Evolutionary conservation across 2,888 invertebrate species (phyloP).

Genomic region (Himalopsyche japonica): DNA sequence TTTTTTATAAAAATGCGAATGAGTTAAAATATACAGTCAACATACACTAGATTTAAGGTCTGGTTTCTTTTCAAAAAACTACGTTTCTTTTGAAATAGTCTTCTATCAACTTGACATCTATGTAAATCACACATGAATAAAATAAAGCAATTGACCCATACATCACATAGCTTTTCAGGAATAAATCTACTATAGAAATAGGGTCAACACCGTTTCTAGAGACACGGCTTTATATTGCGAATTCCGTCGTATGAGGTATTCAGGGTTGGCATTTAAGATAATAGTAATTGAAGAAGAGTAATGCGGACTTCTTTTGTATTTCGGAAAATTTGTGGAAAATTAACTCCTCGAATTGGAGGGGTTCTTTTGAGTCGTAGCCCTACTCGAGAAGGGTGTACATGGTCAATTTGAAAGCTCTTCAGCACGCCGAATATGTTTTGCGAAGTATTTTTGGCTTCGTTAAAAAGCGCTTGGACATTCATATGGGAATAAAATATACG

Average conservation of each 20-base stretch:
- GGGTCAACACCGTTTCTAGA: not conserved
- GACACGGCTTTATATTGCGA: not conserved
- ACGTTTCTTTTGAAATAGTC: too few relatives aligned
- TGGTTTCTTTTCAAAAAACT: too few relatives aligned
- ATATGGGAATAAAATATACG: not conserved
- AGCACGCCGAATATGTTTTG: not conserved
- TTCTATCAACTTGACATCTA: too few relatives aligned
- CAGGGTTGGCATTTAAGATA: not conserved
- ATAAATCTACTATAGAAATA: not conserved
- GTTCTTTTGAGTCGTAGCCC: not conserved
- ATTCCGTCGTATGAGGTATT: not conserved
- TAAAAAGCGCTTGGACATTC: not conserved
- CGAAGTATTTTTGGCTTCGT: not conserved
- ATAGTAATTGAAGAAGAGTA: not conserved
- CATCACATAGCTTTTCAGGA: not conserved
- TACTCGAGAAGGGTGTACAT: not conserved
- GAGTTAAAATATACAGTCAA: too few relatives aligned
- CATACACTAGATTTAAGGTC: too few relatives aligned
- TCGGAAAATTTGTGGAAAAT: not conserved
- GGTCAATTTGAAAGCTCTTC: not conserved
- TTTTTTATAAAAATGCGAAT: too few relatives aligned
- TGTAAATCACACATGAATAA: not conserved
- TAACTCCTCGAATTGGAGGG: not conserved
- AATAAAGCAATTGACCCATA: not conserved
- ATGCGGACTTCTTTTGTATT: not conserved